A percentile compares a stretch with the other conserved stretches of the same genome.
These are phyloP conservation scores for Melanostoma mellinum DNA, from an alignment of 2,888 invertebrate species.

Conservation along the genomic window DNA sequence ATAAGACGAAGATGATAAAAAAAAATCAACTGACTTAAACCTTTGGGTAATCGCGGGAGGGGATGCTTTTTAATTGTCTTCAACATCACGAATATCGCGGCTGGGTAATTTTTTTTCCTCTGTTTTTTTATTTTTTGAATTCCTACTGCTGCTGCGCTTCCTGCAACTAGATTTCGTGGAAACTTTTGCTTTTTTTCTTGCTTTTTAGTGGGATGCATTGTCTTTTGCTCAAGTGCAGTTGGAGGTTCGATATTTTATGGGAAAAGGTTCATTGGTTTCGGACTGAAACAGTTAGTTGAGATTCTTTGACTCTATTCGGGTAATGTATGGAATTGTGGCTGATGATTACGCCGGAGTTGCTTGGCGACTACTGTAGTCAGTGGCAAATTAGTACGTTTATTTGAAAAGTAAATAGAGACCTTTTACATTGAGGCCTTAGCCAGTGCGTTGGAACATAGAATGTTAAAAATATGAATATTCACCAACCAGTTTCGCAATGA, in stretches of 20 bases:
- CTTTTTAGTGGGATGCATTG: slow-evolving; percentile 46
- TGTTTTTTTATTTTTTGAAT: slow-evolving; percentile 7
- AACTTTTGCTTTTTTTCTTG: slow-evolving; percentile 45
- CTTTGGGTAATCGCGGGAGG: slow-evolving; percentile 52
- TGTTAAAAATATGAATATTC: too few species aligned
- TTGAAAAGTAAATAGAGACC: too few species aligned
- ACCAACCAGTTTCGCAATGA: too few species aligned
- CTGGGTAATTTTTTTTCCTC: slow-evolving; percentile 41
- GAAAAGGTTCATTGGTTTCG: slow-evolving; percentile 65
- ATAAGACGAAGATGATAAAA: slow-evolving; percentile 9
- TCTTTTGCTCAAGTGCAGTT: slow-evolving; percentile 64
- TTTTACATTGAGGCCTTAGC: too few species aligned
- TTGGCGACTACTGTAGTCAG: not conserved
- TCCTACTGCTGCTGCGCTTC: slow-evolving; percentile 46
- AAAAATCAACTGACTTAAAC: slow-evolving; percentile 15
- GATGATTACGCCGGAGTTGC: not conserved
- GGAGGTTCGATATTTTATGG: slow-evolving; percentile 72
- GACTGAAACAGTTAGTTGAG: slow-evolving; percentile 62
- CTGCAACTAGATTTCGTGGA: slow-evolving; percentile 72
- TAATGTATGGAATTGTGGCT: slow-evolving; percentile 24
- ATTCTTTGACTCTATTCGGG: slow-evolving; percentile 24
- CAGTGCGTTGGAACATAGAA: too few species aligned
- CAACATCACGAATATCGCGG: slow-evolving; percentile 71
- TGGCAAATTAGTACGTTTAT: too few species aligned
- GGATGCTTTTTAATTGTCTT: slow-evolving; percentile 72